These are phyloP conservation scores for Hyposoter didymator DNA, from an alignment of 2,888 invertebrate genomes.

Conservation along the genomic window DNA sequence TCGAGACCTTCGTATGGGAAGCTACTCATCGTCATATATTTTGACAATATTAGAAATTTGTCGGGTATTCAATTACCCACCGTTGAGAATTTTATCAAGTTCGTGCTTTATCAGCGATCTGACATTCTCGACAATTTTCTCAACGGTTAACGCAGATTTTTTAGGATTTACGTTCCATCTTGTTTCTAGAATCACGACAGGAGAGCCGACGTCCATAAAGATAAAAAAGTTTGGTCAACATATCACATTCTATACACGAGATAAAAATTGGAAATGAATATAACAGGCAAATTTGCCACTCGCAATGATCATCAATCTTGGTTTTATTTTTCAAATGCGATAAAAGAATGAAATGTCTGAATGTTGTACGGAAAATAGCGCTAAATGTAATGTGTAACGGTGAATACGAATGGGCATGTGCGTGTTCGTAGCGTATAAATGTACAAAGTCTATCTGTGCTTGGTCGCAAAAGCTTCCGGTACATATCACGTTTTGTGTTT, in stretches of 20 bases:
- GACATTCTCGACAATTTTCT: no score
- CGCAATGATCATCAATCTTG: background rate
- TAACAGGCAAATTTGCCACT: background rate
- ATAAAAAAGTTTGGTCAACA: background rate
- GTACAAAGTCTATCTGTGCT: conserved; percentile 10
- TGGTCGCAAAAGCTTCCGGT: conserved; percentile 46
- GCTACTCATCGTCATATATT: no score
- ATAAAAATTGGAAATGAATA: conserved; percentile 1
- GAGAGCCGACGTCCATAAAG: background rate
- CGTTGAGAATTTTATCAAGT: no score
- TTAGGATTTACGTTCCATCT: no score
- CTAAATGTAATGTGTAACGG: background rate
- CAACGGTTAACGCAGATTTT: no score
- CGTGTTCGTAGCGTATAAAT: background rate
- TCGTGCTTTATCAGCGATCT: no score
- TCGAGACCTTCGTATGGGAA: no score
- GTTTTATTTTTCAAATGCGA: background rate
- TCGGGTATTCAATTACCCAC: no score
- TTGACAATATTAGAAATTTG: no score
- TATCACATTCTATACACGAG: background rate
- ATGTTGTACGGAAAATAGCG: background rate
- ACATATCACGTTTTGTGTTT: conserved; percentile 55
- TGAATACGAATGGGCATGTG: background rate
- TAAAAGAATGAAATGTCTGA: background rate
- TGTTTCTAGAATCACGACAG: no score